These are phyloP conservation scores for Drosophila meridiana DNA, from an alignment of 2,888 invertebrate species.

Conservation along the genomic window DNA sequence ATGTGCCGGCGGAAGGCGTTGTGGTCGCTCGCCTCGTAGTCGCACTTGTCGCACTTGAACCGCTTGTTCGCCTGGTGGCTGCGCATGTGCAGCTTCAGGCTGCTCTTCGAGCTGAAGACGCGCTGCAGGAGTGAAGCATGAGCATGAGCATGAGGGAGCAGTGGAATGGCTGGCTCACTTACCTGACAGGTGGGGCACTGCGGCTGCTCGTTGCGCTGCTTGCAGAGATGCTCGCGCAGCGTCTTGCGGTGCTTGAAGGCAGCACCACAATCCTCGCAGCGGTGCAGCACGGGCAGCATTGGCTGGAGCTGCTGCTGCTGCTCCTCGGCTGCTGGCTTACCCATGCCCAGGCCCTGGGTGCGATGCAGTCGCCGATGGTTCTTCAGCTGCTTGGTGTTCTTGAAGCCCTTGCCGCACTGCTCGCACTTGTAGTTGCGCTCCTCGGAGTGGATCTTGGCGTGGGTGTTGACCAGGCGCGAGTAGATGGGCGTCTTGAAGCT, in stretches of 20 bases:
- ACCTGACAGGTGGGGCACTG: constrained; percentile 85
- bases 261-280: constrained; percentile 85
- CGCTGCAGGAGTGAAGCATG: constrained; percentile 42
- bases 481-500: constrained; percentile 90
- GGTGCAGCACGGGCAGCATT: constrained; percentile 60
- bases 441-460: constrained; percentile 90
- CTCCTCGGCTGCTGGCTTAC: constrained; percentile 27
- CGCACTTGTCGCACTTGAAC: constrained; percentile 90
- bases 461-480: constrained; percentile 90
- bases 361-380: constrained; percentile 90
- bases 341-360: constrained; percentile 69
- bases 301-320: not conserved
- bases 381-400: constrained; percentile 91
- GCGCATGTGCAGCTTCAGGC: constrained; percentile 86
- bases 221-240: constrained; percentile 86
- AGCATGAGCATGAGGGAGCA: not conserved
- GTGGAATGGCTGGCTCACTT: not conserved
- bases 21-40: constrained; percentile 91
- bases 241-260: constrained; percentile 84
- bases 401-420: constrained; percentile 91
- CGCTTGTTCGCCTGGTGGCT: constrained; percentile 84
- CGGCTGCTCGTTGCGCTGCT: constrained; percentile 85
- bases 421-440: constrained; percentile 87
- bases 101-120: constrained; percentile 85
- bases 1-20: constrained; percentile 93